Base-by-base conservation (phyloP, 1,140 invertebrate species). In the Tetragnatha versicolor region DNA sequence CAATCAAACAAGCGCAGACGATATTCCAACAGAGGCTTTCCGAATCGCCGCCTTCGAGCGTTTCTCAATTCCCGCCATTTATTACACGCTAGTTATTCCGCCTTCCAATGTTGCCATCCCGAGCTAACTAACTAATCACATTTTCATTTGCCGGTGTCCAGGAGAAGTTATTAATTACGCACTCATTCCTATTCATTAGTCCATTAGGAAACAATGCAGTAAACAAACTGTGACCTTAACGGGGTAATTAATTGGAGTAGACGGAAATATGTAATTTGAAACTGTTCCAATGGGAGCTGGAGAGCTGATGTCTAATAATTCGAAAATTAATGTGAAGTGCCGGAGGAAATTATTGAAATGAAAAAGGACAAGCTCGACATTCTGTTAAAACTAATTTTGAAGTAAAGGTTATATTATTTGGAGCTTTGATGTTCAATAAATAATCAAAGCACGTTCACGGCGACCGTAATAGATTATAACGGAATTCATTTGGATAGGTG, bases 181-280 rank as follows among this genome's bases (percentile, higher is more conserved):
- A 20, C 39, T 60, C 69, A 73, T 73, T 73, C 27, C 69, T 73
- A 73, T 73, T 73, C 69, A 73, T 73, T 73, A 73, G 53, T 29
- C 53, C 37, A 73, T 73, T 60, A 42, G 47, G 51, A 73, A 73
- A 70, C 49, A 55, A 39, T 55, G 47, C 39, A 22, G 49, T 9
- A 47, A 68, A 68, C 42, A 68, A 55, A 70, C 68, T 70, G 49
- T 27, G 68, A 55, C 68, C 68, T 70, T 53, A 70, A 70, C 47
- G 22, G 35, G 17, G 37, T 42, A 65, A 65, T 65, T 65, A 65
- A 65, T 42, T 65, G 39, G 61, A 42, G 20, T 65, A 65, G 10
- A 27, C 27, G 33, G 2, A 14, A 42, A 65, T 39, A 22, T 29
- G 37, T 65, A 65, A 65, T 65, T 65, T 12, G 37, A 17, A 61